Evolutionary conservation across 1,140 invertebrate species (phyloP).

Genomic region (Diabrotica virgifera): DNA sequence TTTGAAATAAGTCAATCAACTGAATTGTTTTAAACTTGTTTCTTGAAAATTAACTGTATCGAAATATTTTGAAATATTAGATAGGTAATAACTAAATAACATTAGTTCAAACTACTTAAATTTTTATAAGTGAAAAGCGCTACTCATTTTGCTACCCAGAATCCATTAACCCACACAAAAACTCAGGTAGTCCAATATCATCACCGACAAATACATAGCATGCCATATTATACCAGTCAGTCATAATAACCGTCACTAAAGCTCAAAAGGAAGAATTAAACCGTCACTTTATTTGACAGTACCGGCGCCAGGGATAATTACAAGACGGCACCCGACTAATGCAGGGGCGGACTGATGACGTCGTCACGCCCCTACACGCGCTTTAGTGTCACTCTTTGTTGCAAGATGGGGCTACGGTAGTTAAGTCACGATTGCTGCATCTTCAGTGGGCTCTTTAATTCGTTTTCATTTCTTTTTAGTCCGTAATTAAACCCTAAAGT

Average conservation of each 20-base stretch:
- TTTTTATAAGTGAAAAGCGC: not conserved
- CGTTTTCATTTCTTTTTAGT: not conserved
- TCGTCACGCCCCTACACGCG: slow-evolving; percentile 12
- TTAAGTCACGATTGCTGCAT: slow-evolving; percentile 12
- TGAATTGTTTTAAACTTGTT: no score
- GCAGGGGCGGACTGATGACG: slow-evolving; percentile 11
- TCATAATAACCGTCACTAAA: slow-evolving; percentile 2
- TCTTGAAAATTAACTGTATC: no score
- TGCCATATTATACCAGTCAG: not conserved
- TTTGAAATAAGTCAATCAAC: no score
- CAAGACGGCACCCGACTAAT: slow-evolving; percentile 10
- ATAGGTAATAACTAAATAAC: no score
- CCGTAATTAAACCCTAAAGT: slow-evolving; percentile 26
- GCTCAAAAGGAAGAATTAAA: slow-evolving; percentile 10
- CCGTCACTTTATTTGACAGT: slow-evolving; percentile 16
- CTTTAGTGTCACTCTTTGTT: slow-evolving; percentile 13
- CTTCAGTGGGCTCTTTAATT: slow-evolving; percentile 4
- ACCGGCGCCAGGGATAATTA: slow-evolving; percentile 13
- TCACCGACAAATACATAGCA: not conserved
- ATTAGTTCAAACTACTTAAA: no score
- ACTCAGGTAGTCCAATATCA: slow-evolving; percentile 9
- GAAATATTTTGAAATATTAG: no score
- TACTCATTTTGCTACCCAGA: not conserved
- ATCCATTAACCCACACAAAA: slow-evolving; percentile 14
- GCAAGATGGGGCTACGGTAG: slow-evolving; percentile 11